These are phyloP conservation scores for Mizuhopecten yessoensis DNA, from an alignment of 1,140 invertebrate genomes.

Conservation along the genomic window DNA sequence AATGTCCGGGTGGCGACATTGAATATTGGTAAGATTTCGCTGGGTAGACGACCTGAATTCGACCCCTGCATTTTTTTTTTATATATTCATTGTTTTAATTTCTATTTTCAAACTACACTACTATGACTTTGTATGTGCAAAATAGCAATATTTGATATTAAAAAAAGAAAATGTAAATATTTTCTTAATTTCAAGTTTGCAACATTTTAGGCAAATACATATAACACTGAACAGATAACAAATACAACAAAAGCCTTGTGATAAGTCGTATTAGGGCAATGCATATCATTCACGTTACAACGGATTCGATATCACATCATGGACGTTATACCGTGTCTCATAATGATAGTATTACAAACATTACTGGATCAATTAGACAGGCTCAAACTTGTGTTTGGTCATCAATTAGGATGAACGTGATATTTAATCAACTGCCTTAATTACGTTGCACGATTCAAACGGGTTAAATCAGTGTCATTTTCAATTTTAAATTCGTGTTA, in stretches of 20 bases:
- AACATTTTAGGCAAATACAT: too few relatives aligned
- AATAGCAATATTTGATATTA: too few relatives aligned
- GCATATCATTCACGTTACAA: neutral
- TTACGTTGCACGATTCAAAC: neutral
- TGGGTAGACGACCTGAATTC: too few relatives aligned
- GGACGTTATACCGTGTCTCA: neutral
- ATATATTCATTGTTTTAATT: too few relatives aligned
- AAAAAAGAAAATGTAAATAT: too few relatives aligned
- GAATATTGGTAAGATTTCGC: too few relatives aligned
- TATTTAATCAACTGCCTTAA: neutral
- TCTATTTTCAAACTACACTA: too few relatives aligned
- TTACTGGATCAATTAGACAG: neutral
- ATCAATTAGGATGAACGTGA: neutral
- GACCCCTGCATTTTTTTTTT: too few relatives aligned
- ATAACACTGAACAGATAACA: too few relatives aligned
- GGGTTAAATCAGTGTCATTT: slow-evolving; percentile 10
- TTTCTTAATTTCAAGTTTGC: too few relatives aligned
- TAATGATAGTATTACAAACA: neutral
- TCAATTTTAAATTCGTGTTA: neutral
- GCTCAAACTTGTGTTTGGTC: neutral
- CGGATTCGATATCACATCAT: neutral
- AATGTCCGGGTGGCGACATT: too few relatives aligned
- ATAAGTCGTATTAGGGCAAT: neutral
- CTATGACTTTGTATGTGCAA: too few relatives aligned
- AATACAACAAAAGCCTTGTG: neutral